A percentile compares a stretch with the other conserved stretches of the same genome.
These are phyloP conservation scores for Drosophila ercepeae DNA, from an alignment of 1,140 invertebrate genomes.

Conservation along the genomic window DNA sequence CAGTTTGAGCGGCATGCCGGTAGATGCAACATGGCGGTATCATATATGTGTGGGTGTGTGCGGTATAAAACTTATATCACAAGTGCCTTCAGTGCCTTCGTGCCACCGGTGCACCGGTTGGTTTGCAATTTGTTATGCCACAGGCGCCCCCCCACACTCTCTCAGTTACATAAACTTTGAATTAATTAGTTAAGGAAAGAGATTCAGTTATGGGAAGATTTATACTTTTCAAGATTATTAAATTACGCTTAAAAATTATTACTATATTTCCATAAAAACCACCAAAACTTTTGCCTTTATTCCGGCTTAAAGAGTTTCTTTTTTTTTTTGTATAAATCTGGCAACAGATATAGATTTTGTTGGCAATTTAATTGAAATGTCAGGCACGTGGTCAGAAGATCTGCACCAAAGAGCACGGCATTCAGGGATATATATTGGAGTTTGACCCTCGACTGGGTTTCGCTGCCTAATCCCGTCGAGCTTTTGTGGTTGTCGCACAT, in stretches of 20 bases:
- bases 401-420: not conserved
- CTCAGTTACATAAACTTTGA: not conserved
- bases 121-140: conserved; percentile 19
- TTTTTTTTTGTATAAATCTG: conserved; percentile 43
- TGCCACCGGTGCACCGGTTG: not conserved
- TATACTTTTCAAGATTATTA: not conserved
- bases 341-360: conserved; percentile 36
- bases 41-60: conserved; percentile 7
- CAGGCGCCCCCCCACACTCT: not conserved
- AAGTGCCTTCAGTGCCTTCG: not conserved
- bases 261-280: not conserved
- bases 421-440: conserved; percentile 1
- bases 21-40: conserved; percentile 8
- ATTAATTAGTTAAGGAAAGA: not conserved
- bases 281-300: conserved; percentile 25
- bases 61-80: conserved; percentile 23
- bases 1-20: conserved; percentile 32
- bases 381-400: conserved; percentile 50
- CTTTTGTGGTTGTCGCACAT: conserved; percentile 63
- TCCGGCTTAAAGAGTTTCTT: conserved; percentile 14
- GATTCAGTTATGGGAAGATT: not conserved
- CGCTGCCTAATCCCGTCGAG: conserved; percentile 46
- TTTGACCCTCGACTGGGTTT: conserved; percentile 38
- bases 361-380: conserved; percentile 65
- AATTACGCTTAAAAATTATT: not conserved